Evolutionary conservation across 2,113 vertebrate genomes (phyloP), one percentile per base, ranked within the genome.

Genomic region (Leptosomus discolor): DNA sequence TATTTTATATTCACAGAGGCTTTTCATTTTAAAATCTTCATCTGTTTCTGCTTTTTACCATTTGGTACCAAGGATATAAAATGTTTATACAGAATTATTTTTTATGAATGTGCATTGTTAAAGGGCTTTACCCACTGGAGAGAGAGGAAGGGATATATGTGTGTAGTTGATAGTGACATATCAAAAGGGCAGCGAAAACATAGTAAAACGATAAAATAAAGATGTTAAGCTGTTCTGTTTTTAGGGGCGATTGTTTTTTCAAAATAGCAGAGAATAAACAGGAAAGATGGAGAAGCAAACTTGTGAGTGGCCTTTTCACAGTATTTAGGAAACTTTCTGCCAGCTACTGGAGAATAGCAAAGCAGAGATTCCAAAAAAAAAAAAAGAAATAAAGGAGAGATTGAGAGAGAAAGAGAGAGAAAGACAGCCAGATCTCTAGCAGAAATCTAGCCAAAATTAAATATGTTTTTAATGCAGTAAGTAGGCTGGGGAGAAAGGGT

Each of bases 361-460:
- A 84, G 26, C 85, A 64, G 11, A 24, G 30, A 23, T n/a, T n/a
- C n/a, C n/a, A 34, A 7, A 37, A 22, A 21, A 4, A 36, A 56
- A 53, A 48, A 65, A 32, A 60, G 46, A 32, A 30, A 29, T 34
- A 20, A 34, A 18, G 16, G 18, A 61, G 6, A 9, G 5, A 76
- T 24, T 57, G 9, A 26, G 8, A 50, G 19, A 39, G 8, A 4
- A 12, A 58, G 3, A 32, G 16, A 11, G 34, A 14, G 8, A 4
- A 12, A 58, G 45, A 57, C 37, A 67, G 27, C 3, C 73, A 77
- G 37, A 84, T 18, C 6, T 81, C 29, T 81, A 70, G 11, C 20
- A 94, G 15, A 71, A 94, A 64, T 73, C 16, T 34, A 82, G 37
- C 30, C 80, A 90, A 65, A 82, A 89, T 68, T 68, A 69, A 81